A percentile compares a stretch with the other conserved stretches of the same genome.
Conservation (phyloP, 2,113 vertebrate species). For the Nanorana parkeri region DNA sequence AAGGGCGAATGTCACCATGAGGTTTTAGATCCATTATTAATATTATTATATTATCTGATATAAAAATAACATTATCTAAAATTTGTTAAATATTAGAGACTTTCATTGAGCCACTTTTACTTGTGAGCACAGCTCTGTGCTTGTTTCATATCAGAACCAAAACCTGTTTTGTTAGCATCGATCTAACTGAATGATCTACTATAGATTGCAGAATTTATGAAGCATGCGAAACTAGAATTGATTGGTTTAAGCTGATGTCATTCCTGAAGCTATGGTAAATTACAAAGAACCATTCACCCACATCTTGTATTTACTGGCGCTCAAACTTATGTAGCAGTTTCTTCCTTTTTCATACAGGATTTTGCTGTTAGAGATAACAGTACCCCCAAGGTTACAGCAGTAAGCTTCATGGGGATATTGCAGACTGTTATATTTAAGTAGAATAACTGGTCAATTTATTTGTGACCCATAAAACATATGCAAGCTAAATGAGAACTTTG, state of each 20-base stretch:
- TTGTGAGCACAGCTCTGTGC: background rate
- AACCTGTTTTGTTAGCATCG: slow-evolving; percentile 3
- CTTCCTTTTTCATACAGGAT: background rate
- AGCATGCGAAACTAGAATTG: background rate
- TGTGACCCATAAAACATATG: no score
- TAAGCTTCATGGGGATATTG: background rate
- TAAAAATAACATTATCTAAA: no score
- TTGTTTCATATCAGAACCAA: slow-evolving; percentile 3
- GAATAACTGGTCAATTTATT: no score
- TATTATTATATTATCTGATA: no score
- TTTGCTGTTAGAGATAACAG: background rate
- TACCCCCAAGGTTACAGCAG: background rate
- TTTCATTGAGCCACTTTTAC: background rate
- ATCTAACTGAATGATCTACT: slow-evolving; percentile 3
- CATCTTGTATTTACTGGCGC: background rate
- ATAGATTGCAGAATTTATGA: slow-evolving; percentile 5
- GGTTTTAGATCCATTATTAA: no score
- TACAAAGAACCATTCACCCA: background rate
- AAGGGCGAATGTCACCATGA: no score
- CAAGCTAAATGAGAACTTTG: no score
- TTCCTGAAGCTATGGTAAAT: slow-evolving; percentile 9
- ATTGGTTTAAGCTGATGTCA: background rate
- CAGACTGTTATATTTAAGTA: no score
- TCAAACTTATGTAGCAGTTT: background rate
- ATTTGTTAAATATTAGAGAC: no score